Conservation (phyloP, 2,888 invertebrate species). For the Melikaiella ostensackeni region DNA sequence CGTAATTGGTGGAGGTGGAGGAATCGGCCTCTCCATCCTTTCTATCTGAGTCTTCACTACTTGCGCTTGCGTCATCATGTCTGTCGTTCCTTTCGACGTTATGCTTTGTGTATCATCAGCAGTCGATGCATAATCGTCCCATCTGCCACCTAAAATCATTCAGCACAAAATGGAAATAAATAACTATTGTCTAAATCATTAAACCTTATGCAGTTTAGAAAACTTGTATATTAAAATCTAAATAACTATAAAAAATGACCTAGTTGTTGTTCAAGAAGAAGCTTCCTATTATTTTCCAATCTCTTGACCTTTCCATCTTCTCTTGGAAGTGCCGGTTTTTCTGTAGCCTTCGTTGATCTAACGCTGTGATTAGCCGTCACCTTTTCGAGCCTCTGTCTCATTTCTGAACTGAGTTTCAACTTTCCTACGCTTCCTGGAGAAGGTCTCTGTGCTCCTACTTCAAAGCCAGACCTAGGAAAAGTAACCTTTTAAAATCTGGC, state of each 20-base stretch:
- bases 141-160: constrained; percentile 67
- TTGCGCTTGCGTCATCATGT: constrained; percentile 76
- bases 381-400: constrained; percentile 92
- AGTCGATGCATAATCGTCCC: constrained; percentile 76
- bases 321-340: constrained; percentile 82
- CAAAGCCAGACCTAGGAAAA: constrained; percentile 80
- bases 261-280: constrained; percentile 91
- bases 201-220: neutral
- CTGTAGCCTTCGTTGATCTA: constrained; percentile 86
- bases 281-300: constrained; percentile 90
- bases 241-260: constrained; percentile 72
- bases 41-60: constrained; percentile 80
- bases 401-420: constrained; percentile 92
- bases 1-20: constrained; percentile 81
- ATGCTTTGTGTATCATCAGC: constrained; percentile 74
- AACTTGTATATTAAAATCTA: neutral
- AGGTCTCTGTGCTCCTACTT: constrained; percentile 89
- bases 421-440: constrained; percentile 94
- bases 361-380: constrained; percentile 94
- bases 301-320: constrained; percentile 84
- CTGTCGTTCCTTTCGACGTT: constrained; percentile 75
- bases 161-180: neutral
- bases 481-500: neutral
- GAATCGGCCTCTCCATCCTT: constrained; percentile 80
- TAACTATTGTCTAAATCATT: neutral